Conservation (phyloP, 2,888 invertebrate species). For the Lithophane leautieri region DNA sequence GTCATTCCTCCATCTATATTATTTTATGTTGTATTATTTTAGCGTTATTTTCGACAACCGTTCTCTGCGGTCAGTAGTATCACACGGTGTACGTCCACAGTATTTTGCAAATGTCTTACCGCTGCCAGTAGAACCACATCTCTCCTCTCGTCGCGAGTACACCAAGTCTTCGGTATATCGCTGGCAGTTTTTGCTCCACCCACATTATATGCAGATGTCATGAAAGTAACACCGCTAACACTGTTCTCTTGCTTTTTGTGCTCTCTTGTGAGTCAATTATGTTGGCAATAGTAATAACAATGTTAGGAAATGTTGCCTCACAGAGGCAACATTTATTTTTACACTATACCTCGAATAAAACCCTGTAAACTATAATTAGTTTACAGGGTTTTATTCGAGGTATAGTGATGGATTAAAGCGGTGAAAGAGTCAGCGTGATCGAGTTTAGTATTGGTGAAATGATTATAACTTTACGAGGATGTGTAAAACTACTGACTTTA, state of each 20-base stretch:
- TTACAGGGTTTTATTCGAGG: constrained; percentile 32
- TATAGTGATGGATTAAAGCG: constrained; percentile 34
- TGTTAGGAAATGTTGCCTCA: constrained; percentile 57
- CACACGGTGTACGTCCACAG: neutral
- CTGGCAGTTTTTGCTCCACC: constrained; percentile 69
- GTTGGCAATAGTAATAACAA: constrained; percentile 57
- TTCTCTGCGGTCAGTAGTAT: constrained; percentile 2
- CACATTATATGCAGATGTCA: constrained; percentile 81
- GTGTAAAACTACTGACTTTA: neutral
- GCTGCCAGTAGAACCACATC: constrained; percentile 25
- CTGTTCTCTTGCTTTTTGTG: constrained; percentile 73
- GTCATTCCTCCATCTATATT: no score
- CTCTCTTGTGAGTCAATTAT: constrained; percentile 68
- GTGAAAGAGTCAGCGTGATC: neutral
- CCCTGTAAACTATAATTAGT: no score
- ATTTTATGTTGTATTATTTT: no score
- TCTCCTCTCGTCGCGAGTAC: constrained; percentile 54
- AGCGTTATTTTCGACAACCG: neutral
- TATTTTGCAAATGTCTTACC: neutral
- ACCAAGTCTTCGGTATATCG: constrained; percentile 46
- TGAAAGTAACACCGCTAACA: constrained; percentile 80
- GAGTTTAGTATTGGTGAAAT: neutral
- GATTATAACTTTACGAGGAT: neutral
- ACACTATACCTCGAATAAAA: no score
- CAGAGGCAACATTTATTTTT: no score